A percentile compares a stretch with the other conserved stretches of the same genome.
Evolutionary conservation across 2,888 invertebrate species (phyloP).

Genomic region (Neoascia interrupta): DNA sequence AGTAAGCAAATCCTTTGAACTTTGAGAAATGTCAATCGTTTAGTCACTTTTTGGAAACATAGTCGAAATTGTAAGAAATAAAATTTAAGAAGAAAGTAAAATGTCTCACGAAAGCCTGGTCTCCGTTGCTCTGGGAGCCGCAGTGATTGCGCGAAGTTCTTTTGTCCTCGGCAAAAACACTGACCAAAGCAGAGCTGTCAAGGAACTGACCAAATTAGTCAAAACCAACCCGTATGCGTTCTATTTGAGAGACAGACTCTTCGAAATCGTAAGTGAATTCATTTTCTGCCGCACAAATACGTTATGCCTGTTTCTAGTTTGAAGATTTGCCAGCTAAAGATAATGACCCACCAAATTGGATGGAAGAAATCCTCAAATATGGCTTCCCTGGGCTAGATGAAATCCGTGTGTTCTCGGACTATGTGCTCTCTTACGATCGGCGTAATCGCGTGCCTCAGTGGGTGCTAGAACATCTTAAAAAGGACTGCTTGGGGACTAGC

Average conservation of each 20-base stretch:
- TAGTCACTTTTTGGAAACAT: neutral
- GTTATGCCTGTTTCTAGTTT: slow-evolving; percentile 5
- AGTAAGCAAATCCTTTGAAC: neutral
- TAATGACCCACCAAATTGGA: slow-evolving; percentile 71
- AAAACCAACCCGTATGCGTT: slow-evolving; percentile 41
- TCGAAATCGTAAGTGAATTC: slow-evolving; percentile 27
- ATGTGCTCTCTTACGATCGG: slow-evolving; percentile 94
- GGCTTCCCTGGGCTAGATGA: slow-evolving; percentile 95
- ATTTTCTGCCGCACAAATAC: neutral
- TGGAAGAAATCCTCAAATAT: slow-evolving; percentile 92
- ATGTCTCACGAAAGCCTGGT: slow-evolving; percentile 21
- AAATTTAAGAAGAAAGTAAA: too few relatives aligned
- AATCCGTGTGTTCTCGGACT: slow-evolving; percentile 92
- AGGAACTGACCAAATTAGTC: slow-evolving; percentile 7
- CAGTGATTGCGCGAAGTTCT: slow-evolving; percentile 21
- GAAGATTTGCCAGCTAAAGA: neutral
- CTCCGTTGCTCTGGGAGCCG: slow-evolving; percentile 10
- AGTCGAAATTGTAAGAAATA: slow-evolving; percentile 18
- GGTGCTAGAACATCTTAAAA: slow-evolving; percentile 97
- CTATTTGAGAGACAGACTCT: slow-evolving; percentile 39
- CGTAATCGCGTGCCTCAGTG: slow-evolving; percentile 93
- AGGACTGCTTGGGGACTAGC: slow-evolving; percentile 84
- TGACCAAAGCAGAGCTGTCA: slow-evolving; percentile 2
- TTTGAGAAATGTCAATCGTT: neutral
- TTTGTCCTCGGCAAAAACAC: slow-evolving; percentile 29